Evolutionary conservation across 2,888 invertebrate genomes (phyloP).

Genomic region (Thymelicus lineola): DNA sequence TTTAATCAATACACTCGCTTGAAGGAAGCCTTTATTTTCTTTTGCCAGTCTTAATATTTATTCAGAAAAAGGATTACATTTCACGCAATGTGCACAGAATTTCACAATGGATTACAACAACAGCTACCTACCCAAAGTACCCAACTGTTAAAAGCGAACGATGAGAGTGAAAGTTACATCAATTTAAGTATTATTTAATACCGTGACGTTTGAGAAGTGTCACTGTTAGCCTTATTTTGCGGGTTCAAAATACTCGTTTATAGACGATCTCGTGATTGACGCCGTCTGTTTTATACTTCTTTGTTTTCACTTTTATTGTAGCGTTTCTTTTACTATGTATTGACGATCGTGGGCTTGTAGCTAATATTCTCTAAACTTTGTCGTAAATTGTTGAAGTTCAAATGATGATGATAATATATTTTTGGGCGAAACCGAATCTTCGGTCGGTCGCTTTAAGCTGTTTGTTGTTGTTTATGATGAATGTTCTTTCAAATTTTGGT

Average conservation of each 20-base stretch:
- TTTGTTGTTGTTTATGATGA: too few relatives aligned
- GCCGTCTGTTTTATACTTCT: constrained; percentile 7
- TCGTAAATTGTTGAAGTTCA: too few relatives aligned
- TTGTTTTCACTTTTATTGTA: constrained; percentile 22
- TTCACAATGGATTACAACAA: constrained; percentile 6
- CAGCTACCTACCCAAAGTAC: not conserved
- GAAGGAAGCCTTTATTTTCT: too few relatives aligned
- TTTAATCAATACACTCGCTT: too few relatives aligned
- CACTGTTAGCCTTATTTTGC: not conserved
- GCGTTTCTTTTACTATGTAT: too few relatives aligned
- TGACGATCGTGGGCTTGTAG: too few relatives aligned
- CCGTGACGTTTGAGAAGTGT: constrained; percentile 3
- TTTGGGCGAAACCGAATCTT: too few relatives aligned
- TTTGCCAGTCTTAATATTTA: not conserved
- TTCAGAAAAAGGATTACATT: not conserved
- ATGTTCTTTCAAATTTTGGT: too few relatives aligned
- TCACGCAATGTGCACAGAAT: not conserved
- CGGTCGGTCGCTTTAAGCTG: too few relatives aligned
- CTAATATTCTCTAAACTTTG: too few relatives aligned
- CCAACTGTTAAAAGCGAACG: not conserved
- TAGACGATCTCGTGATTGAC: constrained; percentile 21
- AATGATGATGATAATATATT: too few relatives aligned
- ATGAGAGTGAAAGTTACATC: constrained; percentile 24
- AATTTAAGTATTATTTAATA: not conserved
- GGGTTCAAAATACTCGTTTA: not conserved